These are phyloP conservation scores for Eupithecia subfuscata DNA, from an alignment of 2,888 invertebrate genomes.

Conservation along the genomic window DNA sequence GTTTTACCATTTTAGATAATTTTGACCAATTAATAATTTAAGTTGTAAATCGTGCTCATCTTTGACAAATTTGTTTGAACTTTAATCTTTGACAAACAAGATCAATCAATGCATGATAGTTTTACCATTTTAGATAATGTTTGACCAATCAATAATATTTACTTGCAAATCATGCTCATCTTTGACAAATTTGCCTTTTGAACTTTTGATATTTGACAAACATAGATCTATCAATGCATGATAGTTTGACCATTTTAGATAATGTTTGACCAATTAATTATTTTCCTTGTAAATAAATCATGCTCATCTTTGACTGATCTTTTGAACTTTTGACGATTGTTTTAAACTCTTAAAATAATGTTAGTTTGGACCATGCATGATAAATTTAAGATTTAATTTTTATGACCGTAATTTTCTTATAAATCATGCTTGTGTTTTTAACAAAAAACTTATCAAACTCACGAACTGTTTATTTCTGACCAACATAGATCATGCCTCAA, in stretches of 20 bases:
- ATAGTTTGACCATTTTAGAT: neutral
- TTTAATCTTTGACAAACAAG: neutral
- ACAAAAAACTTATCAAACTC: too few relatives aligned
- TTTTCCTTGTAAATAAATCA: neutral
- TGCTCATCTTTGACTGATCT: neutral
- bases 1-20: too few relatives aligned
- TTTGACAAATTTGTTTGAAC: neutral
- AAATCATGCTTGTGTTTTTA: too few relatives aligned
- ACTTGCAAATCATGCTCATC: neutral
- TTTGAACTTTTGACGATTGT: neutral
- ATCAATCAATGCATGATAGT: neutral
- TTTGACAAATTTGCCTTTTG: neutral
- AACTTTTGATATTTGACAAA: neutral
- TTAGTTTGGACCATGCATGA: too few relatives aligned
- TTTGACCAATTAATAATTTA: neutral
- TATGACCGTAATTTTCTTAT: neutral
- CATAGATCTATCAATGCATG: neutral
- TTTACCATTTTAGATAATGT: neutral
- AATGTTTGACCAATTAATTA: neutral
- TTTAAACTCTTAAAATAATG: too few relatives aligned
- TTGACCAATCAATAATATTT: neutral
- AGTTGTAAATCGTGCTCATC: neutral
- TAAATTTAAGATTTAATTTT: neutral
- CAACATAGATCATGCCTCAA: too few relatives aligned
- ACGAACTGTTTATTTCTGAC: too few relatives aligned